Conservation (phyloP, 2,888 invertebrate species). For the Folsomia candida region DNA sequence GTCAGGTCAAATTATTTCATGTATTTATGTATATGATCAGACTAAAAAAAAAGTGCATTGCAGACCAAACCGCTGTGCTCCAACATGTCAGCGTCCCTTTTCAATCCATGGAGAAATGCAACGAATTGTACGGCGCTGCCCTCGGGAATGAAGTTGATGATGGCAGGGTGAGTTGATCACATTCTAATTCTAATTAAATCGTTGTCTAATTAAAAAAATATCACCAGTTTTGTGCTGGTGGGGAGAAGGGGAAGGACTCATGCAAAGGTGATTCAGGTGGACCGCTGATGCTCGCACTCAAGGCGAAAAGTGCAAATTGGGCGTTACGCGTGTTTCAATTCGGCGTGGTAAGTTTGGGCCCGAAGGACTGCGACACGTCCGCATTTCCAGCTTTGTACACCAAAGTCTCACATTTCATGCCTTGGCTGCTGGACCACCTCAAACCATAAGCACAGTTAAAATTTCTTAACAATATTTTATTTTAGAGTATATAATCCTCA, state of each 20-base stretch:
- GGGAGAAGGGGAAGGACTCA: slow-evolving; percentile 17
- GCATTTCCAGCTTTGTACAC: slow-evolving; percentile 39
- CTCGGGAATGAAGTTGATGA: slow-evolving; percentile 32
- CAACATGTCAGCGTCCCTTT: slow-evolving; percentile 33
- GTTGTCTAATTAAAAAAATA: neutral
- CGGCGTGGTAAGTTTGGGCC: slow-evolving; percentile 37
- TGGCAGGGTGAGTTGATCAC: slow-evolving; percentile 27
- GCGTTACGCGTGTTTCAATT: slow-evolving; percentile 27
- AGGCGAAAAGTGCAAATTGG: slow-evolving; percentile 16
- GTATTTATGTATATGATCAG: neutral
- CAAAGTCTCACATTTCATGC: slow-evolving; percentile 26
- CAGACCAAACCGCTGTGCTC: slow-evolving; percentile 30
- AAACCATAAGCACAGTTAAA: slow-evolving; percentile 12
- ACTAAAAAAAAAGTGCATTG: neutral
- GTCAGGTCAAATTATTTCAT: neutral
- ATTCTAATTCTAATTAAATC: neutral
- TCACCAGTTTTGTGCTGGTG: slow-evolving; percentile 39
- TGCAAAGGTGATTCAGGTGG: slow-evolving; percentile 32
- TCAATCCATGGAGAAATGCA: slow-evolving; percentile 28
- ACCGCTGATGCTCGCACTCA: slow-evolving; percentile 27
- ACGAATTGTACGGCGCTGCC: slow-evolving; percentile 31
- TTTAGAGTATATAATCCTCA: neutral
- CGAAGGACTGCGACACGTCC: slow-evolving; percentile 30
- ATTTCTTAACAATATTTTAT: no score
- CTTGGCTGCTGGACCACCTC: slow-evolving; percentile 36